Conservation (phyloP, 2,113 vertebrate species). For the Hipposideros armiger region DNA sequence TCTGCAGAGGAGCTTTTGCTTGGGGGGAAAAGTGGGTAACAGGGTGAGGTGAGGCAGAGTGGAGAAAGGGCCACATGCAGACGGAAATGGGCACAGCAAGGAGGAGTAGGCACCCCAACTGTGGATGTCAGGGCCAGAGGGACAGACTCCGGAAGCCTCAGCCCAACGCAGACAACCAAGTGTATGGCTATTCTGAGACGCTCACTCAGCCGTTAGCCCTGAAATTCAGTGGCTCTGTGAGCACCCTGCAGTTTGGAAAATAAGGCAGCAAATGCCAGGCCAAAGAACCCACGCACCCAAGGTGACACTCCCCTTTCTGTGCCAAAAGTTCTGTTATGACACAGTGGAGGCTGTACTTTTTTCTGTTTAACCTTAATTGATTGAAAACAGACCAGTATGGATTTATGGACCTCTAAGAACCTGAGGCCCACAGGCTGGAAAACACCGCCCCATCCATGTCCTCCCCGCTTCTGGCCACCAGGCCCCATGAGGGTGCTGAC, state of each 20-base stretch:
- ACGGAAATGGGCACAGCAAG: background rate
- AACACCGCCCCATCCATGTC: too few relatives aligned
- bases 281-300: accelerated
- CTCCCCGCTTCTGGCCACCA: background rate
- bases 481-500: too few relatives aligned
- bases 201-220: background rate
- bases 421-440: background rate
- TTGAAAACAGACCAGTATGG: accelerated
- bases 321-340: background rate
- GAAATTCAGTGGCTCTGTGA: accelerated
- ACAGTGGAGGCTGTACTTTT: accelerated
- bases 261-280: background rate
- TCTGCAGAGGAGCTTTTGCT: background rate
- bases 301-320: background rate
- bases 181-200: accelerated
- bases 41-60: background rate
- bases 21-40: background rate
- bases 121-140: too few relatives aligned
- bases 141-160: too few relatives aligned
- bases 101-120: background rate
- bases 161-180: too few relatives aligned
- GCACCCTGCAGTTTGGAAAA: background rate
- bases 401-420: too few relatives aligned
- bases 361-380: too few relatives aligned
- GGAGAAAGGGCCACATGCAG: too few relatives aligned